Evolutionary conservation across 2,797 vertebrate species (phyloP).

Genomic region (Sebastes kiyomatsui): DNA sequence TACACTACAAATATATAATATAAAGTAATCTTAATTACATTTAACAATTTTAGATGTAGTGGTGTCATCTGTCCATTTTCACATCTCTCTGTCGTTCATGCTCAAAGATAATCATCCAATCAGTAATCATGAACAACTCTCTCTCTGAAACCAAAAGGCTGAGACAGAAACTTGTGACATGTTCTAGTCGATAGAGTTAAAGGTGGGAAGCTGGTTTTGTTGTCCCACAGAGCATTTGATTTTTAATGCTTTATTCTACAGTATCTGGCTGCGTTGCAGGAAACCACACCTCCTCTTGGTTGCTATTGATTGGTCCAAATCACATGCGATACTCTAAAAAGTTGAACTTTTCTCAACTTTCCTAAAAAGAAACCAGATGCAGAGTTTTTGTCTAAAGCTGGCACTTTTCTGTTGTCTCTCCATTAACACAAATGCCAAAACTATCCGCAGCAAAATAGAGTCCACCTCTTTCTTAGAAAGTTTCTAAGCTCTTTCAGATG

Average conservation of each 20-base stretch:
- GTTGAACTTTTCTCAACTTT: neutral
- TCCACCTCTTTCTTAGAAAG: neutral
- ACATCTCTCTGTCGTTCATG: neutral
- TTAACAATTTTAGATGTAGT: neutral
- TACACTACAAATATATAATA: neutral
- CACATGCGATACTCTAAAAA: neutral
- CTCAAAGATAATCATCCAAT: neutral
- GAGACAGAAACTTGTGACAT: neutral
- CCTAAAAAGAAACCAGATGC: slow-evolving; percentile 31
- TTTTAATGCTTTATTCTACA: neutral
- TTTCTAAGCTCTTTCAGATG: neutral
- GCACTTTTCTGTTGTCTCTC: neutral
- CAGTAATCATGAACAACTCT: neutral
- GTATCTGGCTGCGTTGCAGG: neutral
- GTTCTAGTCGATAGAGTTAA: neutral
- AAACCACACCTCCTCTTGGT: neutral
- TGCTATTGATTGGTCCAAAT: slow-evolving; percentile 5
- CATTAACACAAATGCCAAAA: neutral
- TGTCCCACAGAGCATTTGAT: neutral
- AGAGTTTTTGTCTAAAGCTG: neutral
- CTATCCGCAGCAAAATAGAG: neutral
- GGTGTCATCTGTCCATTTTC: neutral
- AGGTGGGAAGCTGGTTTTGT: neutral
- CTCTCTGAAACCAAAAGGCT: neutral
- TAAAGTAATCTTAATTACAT: neutral